phyloP scores from a whole-genome alignment of 2,797 vertebrate genomes.

The Enteromius thamalakanensis region DNA sequence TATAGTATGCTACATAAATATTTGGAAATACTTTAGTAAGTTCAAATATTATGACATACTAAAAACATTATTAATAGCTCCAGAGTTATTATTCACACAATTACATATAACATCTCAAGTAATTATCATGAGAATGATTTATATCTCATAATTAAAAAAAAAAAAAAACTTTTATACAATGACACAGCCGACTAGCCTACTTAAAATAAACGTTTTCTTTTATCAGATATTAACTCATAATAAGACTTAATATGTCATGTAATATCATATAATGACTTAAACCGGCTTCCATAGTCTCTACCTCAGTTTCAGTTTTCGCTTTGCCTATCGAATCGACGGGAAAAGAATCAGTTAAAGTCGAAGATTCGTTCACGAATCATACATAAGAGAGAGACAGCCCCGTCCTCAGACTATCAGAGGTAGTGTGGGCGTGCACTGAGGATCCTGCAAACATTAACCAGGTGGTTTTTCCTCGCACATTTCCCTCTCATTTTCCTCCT shows the following conservation, averaged over 20 bases:
- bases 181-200: background rate
- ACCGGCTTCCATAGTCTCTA: background rate
- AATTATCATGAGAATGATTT: background rate
- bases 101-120: background rate
- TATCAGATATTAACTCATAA: background rate
- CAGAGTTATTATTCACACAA: background rate
- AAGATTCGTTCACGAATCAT: constrained; percentile 18
- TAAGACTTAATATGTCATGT: background rate
- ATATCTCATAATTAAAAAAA: background rate
- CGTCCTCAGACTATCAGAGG: constrained; percentile 38
- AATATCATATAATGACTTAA: background rate
- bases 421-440: constrained; percentile 65
- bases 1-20: no score
- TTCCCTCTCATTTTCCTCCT: constrained; percentile 41
- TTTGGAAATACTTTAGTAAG: no score
- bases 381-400: background rate
- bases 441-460: constrained; percentile 71
- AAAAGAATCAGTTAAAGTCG: constrained; percentile 17
- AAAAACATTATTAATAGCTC: background rate
- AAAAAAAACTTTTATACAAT: background rate
- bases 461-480: constrained; percentile 66
- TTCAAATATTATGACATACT: background rate
- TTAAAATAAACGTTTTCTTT: background rate
- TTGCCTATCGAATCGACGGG: background rate
- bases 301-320: background rate